Conservation (phyloP, 2,888 invertebrate species). For the Kuschelorhynchus macadamiae region DNA sequence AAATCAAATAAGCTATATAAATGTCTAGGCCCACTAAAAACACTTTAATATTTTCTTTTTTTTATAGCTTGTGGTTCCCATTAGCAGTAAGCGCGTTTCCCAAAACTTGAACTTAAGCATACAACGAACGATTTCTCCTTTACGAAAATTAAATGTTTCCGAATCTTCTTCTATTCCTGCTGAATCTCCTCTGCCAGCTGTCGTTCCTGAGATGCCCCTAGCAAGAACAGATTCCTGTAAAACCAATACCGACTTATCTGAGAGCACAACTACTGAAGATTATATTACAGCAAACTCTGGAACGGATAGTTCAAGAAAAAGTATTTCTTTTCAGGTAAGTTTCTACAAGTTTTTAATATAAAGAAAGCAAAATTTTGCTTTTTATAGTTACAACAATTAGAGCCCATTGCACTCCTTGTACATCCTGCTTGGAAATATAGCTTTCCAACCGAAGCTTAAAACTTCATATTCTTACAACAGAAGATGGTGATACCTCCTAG, state of each 20-base stretch:
- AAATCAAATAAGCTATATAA: not conserved
- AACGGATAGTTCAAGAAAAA: slow-evolving; percentile 77
- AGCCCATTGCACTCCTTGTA: too few relatives aligned
- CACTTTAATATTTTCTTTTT: not conserved
- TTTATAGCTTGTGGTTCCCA: slow-evolving; percentile 36
- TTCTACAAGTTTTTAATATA: not conserved
- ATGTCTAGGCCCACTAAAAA: not conserved
- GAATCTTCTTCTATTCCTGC: slow-evolving; percentile 28
- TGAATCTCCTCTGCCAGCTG: slow-evolving; percentile 63
- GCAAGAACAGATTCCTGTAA: slow-evolving; percentile 82
- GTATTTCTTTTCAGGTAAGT: slow-evolving; percentile 74
- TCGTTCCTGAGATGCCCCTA: slow-evolving; percentile 70
- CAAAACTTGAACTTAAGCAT: slow-evolving; percentile 55
- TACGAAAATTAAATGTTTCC: slow-evolving; percentile 22
- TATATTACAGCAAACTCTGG: slow-evolving; percentile 88
- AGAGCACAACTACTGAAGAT: slow-evolving; percentile 89
- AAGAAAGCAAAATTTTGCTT: not conserved
- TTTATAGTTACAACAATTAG: too few relatives aligned
- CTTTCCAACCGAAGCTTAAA: too few relatives aligned
- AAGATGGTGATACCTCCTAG: too few relatives aligned
- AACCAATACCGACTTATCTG: slow-evolving; percentile 85
- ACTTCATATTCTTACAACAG: too few relatives aligned
- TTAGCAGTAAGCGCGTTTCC: slow-evolving; percentile 43
- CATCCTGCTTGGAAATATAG: too few relatives aligned
- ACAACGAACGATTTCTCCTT: slow-evolving; percentile 18